Conservation (phyloP, 1,140 invertebrate genomes). For the Rhopalosiphum padi region DNA sequence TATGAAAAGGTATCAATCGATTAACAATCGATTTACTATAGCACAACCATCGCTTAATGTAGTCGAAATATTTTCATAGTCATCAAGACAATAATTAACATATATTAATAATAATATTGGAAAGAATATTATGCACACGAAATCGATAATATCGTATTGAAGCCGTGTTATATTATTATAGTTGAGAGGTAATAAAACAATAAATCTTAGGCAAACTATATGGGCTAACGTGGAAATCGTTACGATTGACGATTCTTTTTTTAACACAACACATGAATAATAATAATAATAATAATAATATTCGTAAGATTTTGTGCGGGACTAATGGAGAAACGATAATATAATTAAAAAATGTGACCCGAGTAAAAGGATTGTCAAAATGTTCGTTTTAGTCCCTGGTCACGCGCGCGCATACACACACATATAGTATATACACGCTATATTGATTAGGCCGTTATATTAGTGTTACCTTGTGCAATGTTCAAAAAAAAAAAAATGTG, state of each 20-base stretch:
- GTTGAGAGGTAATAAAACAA: not conserved
- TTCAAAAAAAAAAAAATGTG: not conserved
- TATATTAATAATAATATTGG: not conserved
- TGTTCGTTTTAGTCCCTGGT: conserved; percentile 40
- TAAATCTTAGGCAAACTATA: not conserved
- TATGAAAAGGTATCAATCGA: not conserved
- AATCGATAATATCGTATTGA: not conserved
- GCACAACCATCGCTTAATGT: not conserved
- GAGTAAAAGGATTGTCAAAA: conserved; percentile 38
- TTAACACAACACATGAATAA: not conserved
- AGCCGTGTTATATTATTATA: no score
- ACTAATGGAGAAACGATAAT: conserved; percentile 6
- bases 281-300: not conserved
- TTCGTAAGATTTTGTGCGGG: not conserved
- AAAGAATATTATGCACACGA: not conserved
- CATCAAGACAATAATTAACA: not conserved
- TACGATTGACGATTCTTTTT: not conserved
- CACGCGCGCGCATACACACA: not conserved
- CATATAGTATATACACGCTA: not conserved
- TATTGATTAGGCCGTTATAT: conserved; percentile 39
- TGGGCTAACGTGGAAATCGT: not conserved
- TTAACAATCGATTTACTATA: not conserved
- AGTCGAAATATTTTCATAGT: not conserved
- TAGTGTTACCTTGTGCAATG: not conserved
- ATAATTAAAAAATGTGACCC: not conserved